Conservation (phyloP, 2,113 vertebrate genomes). For the Podarcis raffonei region DNA sequence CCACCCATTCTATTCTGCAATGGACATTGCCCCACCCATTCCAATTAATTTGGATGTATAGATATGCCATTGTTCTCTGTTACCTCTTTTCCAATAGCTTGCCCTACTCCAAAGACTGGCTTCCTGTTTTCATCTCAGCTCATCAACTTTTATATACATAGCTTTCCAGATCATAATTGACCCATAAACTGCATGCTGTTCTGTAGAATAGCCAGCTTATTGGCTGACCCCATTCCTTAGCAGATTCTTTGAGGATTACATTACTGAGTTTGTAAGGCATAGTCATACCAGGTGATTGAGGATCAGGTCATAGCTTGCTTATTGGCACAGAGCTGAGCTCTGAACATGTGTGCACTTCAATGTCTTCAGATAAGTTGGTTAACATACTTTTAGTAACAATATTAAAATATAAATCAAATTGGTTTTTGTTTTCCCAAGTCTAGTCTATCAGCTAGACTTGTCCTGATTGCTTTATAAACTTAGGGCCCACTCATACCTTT, state of each 20-base stretch:
- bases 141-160: constrained; percentile 33
- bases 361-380: neutral
- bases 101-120: constrained; percentile 17
- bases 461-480: neutral
- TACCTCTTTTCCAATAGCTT: neutral
- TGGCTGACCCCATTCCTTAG: constrained; percentile 56
- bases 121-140: constrained; percentile 40
- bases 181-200: constrained; percentile 45
- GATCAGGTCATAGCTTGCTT: constrained; percentile 26
- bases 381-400: neutral
- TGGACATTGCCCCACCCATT: constrained; percentile 11
- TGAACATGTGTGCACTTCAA: neutral
- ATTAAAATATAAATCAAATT: neutral
- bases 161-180: constrained; percentile 43
- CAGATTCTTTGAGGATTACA: constrained; percentile 30
- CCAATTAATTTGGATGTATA: neutral
- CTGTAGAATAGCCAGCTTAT: constrained; percentile 7
- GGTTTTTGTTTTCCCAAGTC: neutral
- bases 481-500: no score
- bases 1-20: neutral
- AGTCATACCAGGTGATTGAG: neutral
- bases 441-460: neutral
- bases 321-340: neutral
- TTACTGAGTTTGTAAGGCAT: neutral
- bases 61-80: neutral